Evolutionary conservation across 2,113 vertebrate species (phyloP), one percentile per base, ranked within the genome.

Genomic region (Podarcis cretensis): DNA sequence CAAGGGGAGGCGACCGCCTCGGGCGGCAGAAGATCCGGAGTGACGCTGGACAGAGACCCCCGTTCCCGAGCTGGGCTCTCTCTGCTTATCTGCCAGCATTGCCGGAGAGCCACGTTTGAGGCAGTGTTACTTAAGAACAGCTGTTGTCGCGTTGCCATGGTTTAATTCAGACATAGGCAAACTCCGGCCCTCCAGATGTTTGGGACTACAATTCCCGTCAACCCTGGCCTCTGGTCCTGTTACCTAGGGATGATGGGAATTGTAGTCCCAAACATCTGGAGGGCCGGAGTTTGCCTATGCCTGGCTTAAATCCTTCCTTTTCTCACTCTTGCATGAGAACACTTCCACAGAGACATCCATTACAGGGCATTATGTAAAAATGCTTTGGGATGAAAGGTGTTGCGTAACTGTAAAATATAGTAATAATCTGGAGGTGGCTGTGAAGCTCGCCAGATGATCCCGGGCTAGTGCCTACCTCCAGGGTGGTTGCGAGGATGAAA

Each of bases 281-380:
- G 43, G 43, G 43, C 43, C 43, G 43, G 43, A 43, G 43, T 43
- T 43, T 43, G 43, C 43, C 43, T 43, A 43, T 43, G 43, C 43
- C 43, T 43, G 43, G 43, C 89, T 75, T 85, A 71, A 91, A 86
- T 12, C 86, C 30, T 68, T 30, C 23, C 23, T 32, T n/a, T 94
- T 83, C 80, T 74, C 35, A 73, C 85, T 85, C 84, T 87, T 91
- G 86, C 88, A 63, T 6, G 86, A 87, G 84, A 80, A 84, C 80
- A 89, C 91, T 94, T 93, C 81, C 88, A 91, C 81, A 83, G 54
- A 35, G 81, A 5, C 63, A 83, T 92, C 91, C 90, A 83, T 89
- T 90, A 92, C 90, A 92, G 85, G 89, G 10, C 90, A 92, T 83
- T 89, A 54, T 94, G 59, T 93, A 93, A 93, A 84, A 93, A 91